Percentiles rank a stretch among this genome's conserved stretches.
These are phyloP conservation scores for Koerneria pararmatus DNA, from an alignment of 2,888 invertebrate species.

Conservation along the genomic window DNA sequence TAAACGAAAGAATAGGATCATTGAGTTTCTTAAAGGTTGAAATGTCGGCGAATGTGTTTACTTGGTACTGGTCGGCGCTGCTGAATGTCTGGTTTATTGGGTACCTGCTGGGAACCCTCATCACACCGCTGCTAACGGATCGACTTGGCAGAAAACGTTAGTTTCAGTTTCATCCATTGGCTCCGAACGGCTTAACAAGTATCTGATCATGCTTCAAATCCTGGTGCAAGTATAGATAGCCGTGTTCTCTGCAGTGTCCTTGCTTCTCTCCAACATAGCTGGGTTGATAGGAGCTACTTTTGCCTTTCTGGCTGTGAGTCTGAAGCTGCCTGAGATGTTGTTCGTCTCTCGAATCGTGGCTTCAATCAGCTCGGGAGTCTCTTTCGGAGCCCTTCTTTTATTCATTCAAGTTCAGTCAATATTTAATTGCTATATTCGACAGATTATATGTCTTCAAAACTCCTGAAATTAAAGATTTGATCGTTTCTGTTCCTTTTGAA, in stretches of 20 bases:
- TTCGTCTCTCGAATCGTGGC: constrained; percentile 37
- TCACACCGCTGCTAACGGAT: constrained; percentile 33
- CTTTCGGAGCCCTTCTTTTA: constrained; percentile 42
- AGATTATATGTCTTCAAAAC: no score
- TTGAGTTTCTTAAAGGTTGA: constrained; percentile 19
- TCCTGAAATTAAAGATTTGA: no score
- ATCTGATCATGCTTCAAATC: background rate
- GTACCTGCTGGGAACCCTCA: constrained; percentile 37
- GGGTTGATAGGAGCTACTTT: constrained; percentile 23
- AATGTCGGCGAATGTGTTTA: constrained; percentile 30
- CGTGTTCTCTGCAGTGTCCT: constrained; percentile 26
- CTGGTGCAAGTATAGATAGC: background rate
- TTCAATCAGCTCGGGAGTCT: constrained; percentile 36
- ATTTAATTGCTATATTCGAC: no score
- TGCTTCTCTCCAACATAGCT: constrained; percentile 32
- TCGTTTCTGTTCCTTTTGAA: no score
- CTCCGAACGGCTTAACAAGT: background rate
- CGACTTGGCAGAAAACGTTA: constrained; percentile 31
- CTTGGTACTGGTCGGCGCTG: constrained; percentile 40
- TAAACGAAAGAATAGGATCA: background rate
- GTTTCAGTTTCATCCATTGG: background rate
- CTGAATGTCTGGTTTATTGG: constrained; percentile 48
- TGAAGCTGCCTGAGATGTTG: constrained; percentile 30
- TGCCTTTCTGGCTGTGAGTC: constrained; percentile 13
- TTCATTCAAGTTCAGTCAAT: constrained; percentile 37